These are phyloP conservation scores for Catagonus wagneri DNA, from an alignment of 2,113 vertebrate species.

Conservation along the genomic window DNA sequence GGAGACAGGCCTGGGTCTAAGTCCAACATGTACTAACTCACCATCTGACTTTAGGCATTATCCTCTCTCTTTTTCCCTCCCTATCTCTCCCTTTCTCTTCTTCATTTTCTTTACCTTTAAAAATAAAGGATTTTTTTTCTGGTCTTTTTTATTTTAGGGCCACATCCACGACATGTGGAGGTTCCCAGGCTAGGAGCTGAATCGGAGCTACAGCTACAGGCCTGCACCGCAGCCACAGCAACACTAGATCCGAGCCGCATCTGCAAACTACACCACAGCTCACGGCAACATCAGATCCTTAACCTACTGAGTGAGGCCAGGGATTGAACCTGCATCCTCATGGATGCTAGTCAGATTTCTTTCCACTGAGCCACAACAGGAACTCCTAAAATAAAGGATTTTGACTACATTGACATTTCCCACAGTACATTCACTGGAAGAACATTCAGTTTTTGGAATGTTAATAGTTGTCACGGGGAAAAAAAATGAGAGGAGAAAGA, in stretches of 20 bases:
- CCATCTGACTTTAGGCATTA: background rate
- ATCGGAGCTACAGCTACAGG: no score
- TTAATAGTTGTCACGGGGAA: background rate
- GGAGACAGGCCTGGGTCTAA: background rate
- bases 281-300: no score
- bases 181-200: no score
- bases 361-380: no score
- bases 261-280: no score
- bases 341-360: no score
- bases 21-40: background rate
- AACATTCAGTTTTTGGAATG: background rate
- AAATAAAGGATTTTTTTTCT: background rate
- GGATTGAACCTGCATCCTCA: no score
- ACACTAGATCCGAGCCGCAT: no score
- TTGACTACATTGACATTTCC: background rate
- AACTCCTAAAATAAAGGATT: background rate
- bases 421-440: background rate
- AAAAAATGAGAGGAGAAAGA: background rate
- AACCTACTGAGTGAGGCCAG: no score
- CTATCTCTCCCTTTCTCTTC: background rate
- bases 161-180: no score
- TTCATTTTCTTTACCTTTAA: conserved; percentile 14
- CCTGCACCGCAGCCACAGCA: no score
- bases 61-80: background rate
- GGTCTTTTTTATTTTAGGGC: no score